These are phyloP conservation scores for Hemitrygon akajei DNA, from an alignment of 2,797 vertebrate species.

Conservation along the genomic window DNA sequence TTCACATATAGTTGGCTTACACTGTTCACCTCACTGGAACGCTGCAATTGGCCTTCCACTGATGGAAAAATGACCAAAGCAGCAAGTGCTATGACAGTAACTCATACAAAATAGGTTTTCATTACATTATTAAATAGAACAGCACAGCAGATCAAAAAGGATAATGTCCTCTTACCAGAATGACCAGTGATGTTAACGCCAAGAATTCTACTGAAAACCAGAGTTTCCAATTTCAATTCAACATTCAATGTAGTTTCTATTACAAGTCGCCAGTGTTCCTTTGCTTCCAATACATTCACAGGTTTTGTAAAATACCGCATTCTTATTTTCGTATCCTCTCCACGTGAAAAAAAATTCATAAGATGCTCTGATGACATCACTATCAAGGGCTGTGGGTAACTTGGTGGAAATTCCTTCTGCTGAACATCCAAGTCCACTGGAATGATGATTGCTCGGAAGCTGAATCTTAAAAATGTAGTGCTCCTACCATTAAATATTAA, in stretches of 20 bases:
- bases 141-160: neutral
- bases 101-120: neutral
- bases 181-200: neutral
- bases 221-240: neutral
- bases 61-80: neutral
- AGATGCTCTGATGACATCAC: neutral
- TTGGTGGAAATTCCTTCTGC: neutral
- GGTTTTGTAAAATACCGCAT: neutral
- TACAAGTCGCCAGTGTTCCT: neutral
- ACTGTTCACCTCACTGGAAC: neutral
- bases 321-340: neutral
- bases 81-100: neutral
- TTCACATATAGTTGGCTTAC: neutral
- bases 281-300: neutral
- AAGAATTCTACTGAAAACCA: neutral
- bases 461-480: neutral
- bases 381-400: neutral
- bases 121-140: neutral
- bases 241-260: neutral
- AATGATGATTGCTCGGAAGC: neutral
- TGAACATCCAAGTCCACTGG: neutral
- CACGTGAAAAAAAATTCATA: neutral
- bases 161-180: neutral
- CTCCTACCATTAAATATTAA: neutral
- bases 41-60: neutral